Evolutionary conservation across 2,888 invertebrate genomes (phyloP).

Genomic region (Tiliacea citrago): DNA sequence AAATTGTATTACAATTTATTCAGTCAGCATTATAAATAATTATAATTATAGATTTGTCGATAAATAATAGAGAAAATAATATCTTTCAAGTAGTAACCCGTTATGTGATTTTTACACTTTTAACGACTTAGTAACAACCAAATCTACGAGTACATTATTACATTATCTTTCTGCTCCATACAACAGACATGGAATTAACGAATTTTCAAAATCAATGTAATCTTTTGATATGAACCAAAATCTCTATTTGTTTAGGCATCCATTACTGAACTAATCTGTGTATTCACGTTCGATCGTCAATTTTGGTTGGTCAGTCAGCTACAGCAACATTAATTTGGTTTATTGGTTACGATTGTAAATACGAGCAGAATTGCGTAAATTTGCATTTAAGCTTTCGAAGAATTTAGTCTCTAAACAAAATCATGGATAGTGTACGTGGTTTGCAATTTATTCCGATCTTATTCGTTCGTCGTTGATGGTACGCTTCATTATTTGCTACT

Average conservation of each 20-base stretch:
- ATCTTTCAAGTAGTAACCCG: too few species aligned
- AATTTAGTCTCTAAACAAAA: background rate
- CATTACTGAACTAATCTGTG: slow-evolving; percentile 5
- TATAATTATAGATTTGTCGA: too few species aligned
- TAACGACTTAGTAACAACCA: too few species aligned
- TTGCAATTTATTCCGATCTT: background rate
- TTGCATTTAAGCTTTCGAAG: background rate
- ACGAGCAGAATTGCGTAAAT: background rate
- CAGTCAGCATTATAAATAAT: too few species aligned
- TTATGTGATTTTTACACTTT: too few species aligned
- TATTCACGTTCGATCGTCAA: background rate
- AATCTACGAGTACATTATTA: background rate
- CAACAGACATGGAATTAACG: background rate
- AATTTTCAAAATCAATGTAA: background rate
- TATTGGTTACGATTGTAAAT: slow-evolving; percentile 1
- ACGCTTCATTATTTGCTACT: background rate
- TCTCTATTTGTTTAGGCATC: slow-evolving; percentile 5
- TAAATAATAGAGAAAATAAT: too few species aligned
- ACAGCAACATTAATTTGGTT: background rate
- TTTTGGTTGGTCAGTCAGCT: background rate
- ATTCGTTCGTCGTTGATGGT: too few species aligned
- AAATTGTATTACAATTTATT: too few species aligned
- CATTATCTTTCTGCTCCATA: background rate
- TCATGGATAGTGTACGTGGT: background rate
- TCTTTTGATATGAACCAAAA: background rate